These are phyloP conservation scores for Myrmophylax atrothorax DNA, from an alignment of 2,113 vertebrate genomes.

Conservation along the genomic window DNA sequence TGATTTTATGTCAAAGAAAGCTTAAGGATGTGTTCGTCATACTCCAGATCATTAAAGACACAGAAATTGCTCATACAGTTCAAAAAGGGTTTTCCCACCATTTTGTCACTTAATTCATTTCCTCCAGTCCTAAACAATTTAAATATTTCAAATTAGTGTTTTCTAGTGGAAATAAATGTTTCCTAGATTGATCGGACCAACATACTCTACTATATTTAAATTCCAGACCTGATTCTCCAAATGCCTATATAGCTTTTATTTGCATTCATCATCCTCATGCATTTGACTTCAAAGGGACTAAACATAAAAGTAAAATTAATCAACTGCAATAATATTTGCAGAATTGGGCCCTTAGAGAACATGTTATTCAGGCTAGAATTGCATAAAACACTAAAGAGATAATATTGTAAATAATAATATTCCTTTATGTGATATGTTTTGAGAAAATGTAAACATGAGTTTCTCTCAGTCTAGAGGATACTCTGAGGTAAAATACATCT, in stretches of 20 bases:
- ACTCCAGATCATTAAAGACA: not conserved
- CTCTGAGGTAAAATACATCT: not conserved
- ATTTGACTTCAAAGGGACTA: conserved; percentile 3
- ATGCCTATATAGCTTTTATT: not conserved
- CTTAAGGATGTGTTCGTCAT: not conserved
- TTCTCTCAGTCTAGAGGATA: not conserved
- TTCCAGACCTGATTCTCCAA: not conserved
- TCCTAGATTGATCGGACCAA: not conserved
- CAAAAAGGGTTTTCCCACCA: not conserved
- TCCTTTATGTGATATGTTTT: not conserved
- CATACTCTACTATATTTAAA: not conserved
- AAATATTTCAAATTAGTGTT: not conserved
- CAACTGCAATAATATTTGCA: not conserved
- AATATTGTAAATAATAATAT: not conserved
- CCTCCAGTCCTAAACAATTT: not conserved
- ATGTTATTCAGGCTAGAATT: not conserved
- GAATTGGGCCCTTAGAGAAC: not conserved
- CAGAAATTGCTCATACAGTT: not conserved
- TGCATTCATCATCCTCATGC: not conserved
- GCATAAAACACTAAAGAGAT: not conserved
- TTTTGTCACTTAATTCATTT: not conserved
- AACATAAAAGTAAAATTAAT: conserved; percentile 30
- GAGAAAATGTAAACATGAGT: not conserved
- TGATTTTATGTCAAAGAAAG: not conserved
- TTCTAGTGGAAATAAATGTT: not conserved